phyloP scores from a whole-genome alignment of 2,888 invertebrate genomes.

The Eupithecia subumbrata region DNA sequence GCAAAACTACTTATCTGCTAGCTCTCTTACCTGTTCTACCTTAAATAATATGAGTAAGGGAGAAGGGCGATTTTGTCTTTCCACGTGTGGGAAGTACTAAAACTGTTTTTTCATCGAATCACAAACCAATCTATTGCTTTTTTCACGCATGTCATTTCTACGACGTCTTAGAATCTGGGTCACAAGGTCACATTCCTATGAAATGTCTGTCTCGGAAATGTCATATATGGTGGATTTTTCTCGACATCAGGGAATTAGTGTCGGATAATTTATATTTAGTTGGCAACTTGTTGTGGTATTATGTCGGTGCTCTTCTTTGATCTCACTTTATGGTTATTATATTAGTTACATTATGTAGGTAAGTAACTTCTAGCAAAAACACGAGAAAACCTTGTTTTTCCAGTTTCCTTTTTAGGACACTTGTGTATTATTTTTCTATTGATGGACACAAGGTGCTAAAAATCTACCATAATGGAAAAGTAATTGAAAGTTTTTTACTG shows the following conservation, averaged over 20 bases:
- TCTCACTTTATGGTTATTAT: slow-evolving; percentile 30
- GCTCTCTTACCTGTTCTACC: background rate
- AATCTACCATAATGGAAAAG: background rate
- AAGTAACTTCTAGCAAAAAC: background rate
- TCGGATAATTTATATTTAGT: slow-evolving; percentile 28
- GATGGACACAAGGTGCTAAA: background rate
- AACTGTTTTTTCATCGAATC: background rate
- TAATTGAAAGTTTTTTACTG: background rate
- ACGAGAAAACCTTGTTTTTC: background rate
- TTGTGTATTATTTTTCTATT: background rate
- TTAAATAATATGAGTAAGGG: too few relatives aligned
- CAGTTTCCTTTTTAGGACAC: background rate
- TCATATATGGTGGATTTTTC: slow-evolving; percentile 51
- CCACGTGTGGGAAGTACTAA: background rate
- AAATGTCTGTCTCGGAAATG: slow-evolving; percentile 34
- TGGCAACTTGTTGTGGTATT: slow-evolving; percentile 35
- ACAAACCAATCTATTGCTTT: background rate
- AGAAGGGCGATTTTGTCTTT: background rate
- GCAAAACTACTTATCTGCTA: background rate
- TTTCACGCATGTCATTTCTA: background rate
- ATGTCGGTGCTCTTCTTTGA: slow-evolving; percentile 18
- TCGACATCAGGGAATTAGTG: slow-evolving; percentile 42
- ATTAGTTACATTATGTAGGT: background rate
- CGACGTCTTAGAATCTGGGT: slow-evolving; percentile 37
- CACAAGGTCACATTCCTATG: slow-evolving; percentile 14